Conservation (phyloP, 2,888 invertebrate genomes). For the Diachrysia chrysitis region DNA sequence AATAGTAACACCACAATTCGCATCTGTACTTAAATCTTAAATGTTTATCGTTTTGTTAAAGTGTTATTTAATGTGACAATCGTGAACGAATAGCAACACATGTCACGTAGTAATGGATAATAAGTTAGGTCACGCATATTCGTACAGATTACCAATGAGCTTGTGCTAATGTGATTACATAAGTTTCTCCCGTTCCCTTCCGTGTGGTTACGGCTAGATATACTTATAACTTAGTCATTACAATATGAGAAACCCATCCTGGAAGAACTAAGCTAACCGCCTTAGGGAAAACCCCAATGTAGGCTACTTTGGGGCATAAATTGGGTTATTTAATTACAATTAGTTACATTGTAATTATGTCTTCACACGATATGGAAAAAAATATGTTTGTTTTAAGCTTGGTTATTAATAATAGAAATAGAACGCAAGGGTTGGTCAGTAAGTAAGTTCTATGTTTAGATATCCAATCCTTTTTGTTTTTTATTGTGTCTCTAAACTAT, state of each 20-base stretch:
- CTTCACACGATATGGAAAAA: no score
- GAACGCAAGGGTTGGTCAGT: no score
- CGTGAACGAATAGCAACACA: conserved; percentile 21
- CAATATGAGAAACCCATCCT: conserved; percentile 25
- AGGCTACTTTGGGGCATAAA: no score
- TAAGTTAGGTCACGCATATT: conserved; percentile 45
- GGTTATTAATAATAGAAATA: no score
- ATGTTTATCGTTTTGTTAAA: conserved; percentile 8
- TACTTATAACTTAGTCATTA: conserved; percentile 30
- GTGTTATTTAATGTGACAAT: conserved; percentile 22
- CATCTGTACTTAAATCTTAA: background rate
- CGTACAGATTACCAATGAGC: conserved; percentile 47
- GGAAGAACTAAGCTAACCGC: conserved; percentile 20
- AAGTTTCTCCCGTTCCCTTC: conserved; percentile 52
- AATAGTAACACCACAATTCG: background rate
- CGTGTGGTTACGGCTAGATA: conserved; percentile 38
- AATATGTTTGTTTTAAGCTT: no score
- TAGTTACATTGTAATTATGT: background rate
- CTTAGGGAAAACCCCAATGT: conserved; percentile 14
- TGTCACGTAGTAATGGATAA: conserved; percentile 1
- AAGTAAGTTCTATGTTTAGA: no score
- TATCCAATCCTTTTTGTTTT: no score
- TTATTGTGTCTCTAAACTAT: background rate
- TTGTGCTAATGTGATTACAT: conserved; percentile 50
- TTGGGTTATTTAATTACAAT: background rate